Evolutionary conservation across 2,888 invertebrate genomes (phyloP).

Genomic region (Drosophila emarginata): DNA sequence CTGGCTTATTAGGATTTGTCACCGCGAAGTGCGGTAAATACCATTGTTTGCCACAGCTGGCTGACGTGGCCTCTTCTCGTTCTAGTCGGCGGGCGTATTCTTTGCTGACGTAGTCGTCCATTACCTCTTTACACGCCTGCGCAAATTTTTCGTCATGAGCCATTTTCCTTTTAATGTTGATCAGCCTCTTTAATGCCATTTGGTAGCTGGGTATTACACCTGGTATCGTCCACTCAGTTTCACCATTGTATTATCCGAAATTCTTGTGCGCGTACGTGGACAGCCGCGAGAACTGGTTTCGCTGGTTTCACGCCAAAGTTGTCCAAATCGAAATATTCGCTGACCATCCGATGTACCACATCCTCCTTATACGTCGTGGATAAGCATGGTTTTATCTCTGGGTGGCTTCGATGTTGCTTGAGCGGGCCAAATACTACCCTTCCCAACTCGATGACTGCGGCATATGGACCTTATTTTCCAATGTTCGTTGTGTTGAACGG

Average conservation of each 20-base stretch:
- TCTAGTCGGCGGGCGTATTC: constrained; percentile 1
- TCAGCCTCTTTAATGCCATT: not conserved
- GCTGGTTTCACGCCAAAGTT: no score
- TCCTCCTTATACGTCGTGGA: not conserved
- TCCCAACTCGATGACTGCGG: no score
- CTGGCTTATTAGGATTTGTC: constrained; percentile 14
- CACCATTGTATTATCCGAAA: no score
- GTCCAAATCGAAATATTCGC: not conserved
- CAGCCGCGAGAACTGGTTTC: not conserved
- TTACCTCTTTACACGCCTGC: not conserved
- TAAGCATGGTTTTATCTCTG: not conserved
- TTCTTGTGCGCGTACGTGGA: not conserved
- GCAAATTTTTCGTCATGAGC: not conserved
- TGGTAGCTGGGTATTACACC: no score
- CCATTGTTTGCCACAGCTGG: constrained; percentile 5
- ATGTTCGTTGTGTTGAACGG: constrained; percentile 3
- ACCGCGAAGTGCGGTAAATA: constrained; percentile 24
- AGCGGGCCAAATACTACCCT: no score
- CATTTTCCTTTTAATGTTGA: constrained; percentile 15
- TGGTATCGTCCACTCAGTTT: no score
- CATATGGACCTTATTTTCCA: not conserved
- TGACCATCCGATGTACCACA: not conserved
- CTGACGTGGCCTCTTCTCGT: constrained; percentile 4
- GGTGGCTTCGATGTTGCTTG: not conserved
- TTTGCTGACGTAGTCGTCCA: no score